These are phyloP conservation scores for Protonibea diacanthus DNA, from an alignment of 2,797 vertebrate genomes.

Conservation along the genomic window DNA sequence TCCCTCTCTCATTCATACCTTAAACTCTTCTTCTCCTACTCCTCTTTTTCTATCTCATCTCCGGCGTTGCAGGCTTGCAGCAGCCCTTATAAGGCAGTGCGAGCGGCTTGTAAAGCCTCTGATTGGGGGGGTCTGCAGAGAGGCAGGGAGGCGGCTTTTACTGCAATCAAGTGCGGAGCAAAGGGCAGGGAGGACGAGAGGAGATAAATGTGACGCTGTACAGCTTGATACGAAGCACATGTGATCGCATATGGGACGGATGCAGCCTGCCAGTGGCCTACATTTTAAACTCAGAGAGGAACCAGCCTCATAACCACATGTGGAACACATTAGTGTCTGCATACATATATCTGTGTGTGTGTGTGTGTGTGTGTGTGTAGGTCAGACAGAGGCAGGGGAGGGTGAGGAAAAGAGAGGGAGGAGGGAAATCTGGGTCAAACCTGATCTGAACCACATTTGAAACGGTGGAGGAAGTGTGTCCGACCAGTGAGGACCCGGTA, in stretches of 20 bases:
- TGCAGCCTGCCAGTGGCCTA: conserved; percentile 34
- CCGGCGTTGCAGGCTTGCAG: conserved; percentile 63
- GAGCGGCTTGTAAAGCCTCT: conserved; percentile 64
- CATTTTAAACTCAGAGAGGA: conserved; percentile 52
- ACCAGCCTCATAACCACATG: conserved; percentile 63
- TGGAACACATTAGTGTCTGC: conserved; percentile 66
- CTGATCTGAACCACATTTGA: conserved; percentile 81
- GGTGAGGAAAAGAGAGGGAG: conserved; percentile 28
- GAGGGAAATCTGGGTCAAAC: conserved; percentile 78
- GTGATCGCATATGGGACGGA: no score
- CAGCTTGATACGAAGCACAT: background rate
- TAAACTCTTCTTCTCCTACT: conserved; percentile 39
- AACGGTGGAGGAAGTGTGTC: conserved; percentile 61
- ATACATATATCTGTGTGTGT: background rate
- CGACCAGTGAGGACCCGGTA: conserved; percentile 74
- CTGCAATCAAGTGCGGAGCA: conserved; percentile 52
- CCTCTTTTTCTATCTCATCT: conserved; percentile 61
- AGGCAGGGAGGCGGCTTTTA: conserved; percentile 39
- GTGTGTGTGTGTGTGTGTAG: conserved; percentile 15
- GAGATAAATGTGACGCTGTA: background rate
- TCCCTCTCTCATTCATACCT: conserved; percentile 56
- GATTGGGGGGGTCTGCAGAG: conserved; percentile 61
- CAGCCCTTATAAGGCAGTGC: conserved; percentile 86
- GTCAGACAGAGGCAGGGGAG: conserved; percentile 57
- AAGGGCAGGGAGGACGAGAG: conserved; percentile 27